Percentiles rank a stretch among this genome's conserved stretches.
Conservation (phyloP, 1,140 invertebrate species). For the Portunus trituberculatus region DNA sequence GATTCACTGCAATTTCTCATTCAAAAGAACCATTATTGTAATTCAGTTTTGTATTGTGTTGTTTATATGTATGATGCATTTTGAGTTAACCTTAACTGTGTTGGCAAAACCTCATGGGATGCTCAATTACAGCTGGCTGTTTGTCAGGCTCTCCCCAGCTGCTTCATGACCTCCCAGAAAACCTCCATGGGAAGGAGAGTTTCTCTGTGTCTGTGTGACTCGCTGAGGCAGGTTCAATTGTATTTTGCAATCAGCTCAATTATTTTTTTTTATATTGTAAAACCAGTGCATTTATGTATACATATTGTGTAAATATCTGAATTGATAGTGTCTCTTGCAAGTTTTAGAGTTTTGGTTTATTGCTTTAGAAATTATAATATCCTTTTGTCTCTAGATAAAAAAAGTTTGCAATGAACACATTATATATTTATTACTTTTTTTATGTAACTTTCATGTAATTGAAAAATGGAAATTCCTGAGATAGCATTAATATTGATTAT, state of each 20-base stretch:
- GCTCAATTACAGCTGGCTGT: conserved; percentile 70
- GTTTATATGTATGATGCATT: not conserved
- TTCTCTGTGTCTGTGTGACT: not conserved
- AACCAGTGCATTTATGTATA: not conserved
- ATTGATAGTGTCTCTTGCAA: not conserved
- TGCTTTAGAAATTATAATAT: too few species aligned
- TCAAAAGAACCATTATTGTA: not conserved
- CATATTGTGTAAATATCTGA: not conserved
- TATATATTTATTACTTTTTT: too few species aligned
- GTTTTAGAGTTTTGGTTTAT: too few species aligned
- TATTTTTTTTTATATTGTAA: not conserved
- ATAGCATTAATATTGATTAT: too few species aligned
- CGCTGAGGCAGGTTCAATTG: not conserved
- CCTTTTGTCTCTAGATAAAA: not conserved
- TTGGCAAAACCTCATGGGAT: conserved; percentile 59
- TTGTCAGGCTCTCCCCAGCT: conserved; percentile 56
- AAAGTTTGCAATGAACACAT: not conserved
- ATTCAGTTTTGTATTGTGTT: conserved; percentile 4
- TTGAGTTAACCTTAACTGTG: conserved; percentile 53
- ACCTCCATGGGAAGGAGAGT: not conserved
- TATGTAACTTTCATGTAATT: not conserved
- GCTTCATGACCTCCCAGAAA: conserved; percentile 28
- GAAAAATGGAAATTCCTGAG: too few species aligned
- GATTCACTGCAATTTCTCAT: not conserved
- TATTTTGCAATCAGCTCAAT: not conserved